Conservation (phyloP, 2,113 vertebrate species). For the Oxyruncus cristatus region DNA sequence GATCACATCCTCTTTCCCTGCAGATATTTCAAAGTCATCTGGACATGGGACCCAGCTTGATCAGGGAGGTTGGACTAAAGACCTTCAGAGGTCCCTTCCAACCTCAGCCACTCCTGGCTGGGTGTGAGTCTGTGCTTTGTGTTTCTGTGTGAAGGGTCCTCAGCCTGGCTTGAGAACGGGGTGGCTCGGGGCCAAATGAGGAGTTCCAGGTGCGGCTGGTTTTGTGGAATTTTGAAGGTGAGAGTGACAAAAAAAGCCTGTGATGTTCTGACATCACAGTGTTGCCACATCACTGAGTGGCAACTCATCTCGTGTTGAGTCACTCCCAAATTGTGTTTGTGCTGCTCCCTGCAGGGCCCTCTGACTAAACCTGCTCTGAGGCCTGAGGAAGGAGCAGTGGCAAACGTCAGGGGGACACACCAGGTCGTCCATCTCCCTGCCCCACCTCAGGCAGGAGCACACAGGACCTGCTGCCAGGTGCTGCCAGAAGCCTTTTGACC, state of each 20-base stretch:
- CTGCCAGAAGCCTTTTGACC: neutral
- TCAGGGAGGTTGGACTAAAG: neutral
- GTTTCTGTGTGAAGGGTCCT: neutral
- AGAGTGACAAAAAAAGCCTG: neutral
- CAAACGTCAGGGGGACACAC: accelerated
- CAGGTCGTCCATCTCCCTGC: neutral
- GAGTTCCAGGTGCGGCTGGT: neutral
- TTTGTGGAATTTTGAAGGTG: neutral
- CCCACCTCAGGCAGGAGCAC: neutral
- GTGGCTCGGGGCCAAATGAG: neutral
- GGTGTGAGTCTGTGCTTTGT: neutral
- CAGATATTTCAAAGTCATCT: neutral
- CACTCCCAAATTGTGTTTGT: neutral
- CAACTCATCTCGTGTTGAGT: too few relatives aligned
- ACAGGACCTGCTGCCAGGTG: neutral
- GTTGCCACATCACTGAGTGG: too few relatives aligned
- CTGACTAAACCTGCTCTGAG: neutral
- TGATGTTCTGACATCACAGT: neutral
- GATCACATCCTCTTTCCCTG: neutral
- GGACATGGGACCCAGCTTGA: neutral
- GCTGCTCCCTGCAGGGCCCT: neutral
- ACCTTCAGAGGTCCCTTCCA: neutral
- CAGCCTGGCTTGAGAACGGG: neutral
- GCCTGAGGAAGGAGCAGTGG: neutral
- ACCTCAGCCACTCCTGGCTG: accelerated